A percentile compares a stretch with the other conserved stretches of the same genome.
phyloP scores from a whole-genome alignment of 2,113 vertebrate species.

The Nibea coibor region DNA sequence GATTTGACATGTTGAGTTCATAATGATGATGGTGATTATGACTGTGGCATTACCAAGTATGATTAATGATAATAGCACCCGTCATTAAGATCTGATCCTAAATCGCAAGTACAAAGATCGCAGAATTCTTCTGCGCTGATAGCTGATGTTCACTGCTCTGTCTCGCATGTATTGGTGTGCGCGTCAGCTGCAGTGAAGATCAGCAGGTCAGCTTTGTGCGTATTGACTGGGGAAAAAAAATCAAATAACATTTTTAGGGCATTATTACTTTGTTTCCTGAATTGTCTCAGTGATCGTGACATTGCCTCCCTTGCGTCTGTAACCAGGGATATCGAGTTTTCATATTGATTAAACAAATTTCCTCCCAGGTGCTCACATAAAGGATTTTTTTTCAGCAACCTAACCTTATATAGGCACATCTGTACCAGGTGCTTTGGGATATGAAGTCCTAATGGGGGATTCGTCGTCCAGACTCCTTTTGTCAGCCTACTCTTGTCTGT shows the following conservation, averaged over 20 bases:
- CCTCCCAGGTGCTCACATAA: neutral
- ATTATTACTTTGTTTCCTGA: neutral
- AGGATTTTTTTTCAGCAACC: neutral
- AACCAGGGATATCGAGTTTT: neutral
- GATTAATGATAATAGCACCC: neutral
- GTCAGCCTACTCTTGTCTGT: neutral
- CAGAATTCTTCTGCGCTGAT: neutral
- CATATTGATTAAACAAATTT: neutral
- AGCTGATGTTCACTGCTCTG: neutral
- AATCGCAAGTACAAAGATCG: neutral
- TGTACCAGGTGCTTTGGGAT: conserved; percentile 16
- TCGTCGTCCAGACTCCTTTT: neutral
- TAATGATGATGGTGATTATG: neutral
- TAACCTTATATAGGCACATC: conserved; percentile 2
- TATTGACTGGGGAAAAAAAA: neutral
- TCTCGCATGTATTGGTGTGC: neutral
- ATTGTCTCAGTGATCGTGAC: neutral
- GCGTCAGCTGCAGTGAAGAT: neutral
- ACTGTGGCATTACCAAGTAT: neutral
- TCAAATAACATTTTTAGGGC: neutral
- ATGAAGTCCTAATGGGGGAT: conserved; percentile 24
- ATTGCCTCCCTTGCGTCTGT: neutral
- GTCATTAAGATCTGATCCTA: neutral
- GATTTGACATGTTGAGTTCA: neutral
- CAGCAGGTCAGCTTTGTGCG: neutral